Evolutionary conservation across 1,140 invertebrate genomes (phyloP), one percentile per base, ranked within the genome.

Genomic region (Drosophila bipectinata): DNA sequence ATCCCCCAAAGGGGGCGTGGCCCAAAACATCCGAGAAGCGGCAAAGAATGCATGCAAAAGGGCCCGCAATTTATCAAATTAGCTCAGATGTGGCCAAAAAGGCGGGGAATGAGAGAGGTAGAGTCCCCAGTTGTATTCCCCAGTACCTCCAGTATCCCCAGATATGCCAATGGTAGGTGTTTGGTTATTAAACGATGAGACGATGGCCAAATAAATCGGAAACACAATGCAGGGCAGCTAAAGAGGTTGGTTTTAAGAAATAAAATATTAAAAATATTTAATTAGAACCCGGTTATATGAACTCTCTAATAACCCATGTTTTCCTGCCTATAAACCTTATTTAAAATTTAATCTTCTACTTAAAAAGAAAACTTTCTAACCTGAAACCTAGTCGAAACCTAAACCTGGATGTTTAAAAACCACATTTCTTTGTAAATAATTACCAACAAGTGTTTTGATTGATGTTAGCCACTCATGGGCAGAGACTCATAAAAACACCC

Each of bases 11-110:
- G 48, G 61, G 62, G 82, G 83, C 83, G 82, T 88, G 83, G 49
- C 75, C 15, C 18, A 51, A 54, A 47, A 63, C 68, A 57, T 62
- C 60, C 55, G 55, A 37, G 66, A 53, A 45, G 39, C 39, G 39
- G 44, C 55, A 59, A 21, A 30, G 56, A 77, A 53, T 68, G 58
- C 72, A 79, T 79, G 76, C 80, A 75, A 88, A 82, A 76, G 68
- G 67, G 57, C 37, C 72, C 32, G 83, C 79, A 83, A 87, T 87
- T 87, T 87, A 87, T 87, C 83, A 87, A 87, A 87, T 87, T 87
- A 89, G 69, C 83, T 87, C 64, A 63, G 75, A 83, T 83, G 79
- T 64, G 48, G 15, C 66, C 58, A 51, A 59, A 60, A 39, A 4
- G 21, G 21, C 21, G 39, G 39, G n/a, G 39, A 41, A 41, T 15